phyloP scores from a whole-genome alignment of 2,113 vertebrate species.

The Octodon degus region DNA sequence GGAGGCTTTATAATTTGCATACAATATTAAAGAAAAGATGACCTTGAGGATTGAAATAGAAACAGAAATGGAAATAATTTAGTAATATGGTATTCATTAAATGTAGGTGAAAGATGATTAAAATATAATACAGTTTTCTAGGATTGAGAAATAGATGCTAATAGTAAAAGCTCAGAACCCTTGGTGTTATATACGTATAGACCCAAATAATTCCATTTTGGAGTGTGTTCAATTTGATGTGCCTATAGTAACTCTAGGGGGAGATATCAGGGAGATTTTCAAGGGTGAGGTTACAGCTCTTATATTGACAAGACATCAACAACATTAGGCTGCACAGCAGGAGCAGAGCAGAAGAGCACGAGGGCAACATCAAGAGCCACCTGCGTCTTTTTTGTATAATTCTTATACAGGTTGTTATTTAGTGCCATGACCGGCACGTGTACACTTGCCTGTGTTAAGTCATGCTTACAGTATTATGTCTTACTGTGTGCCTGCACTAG shows the following conservation, averaged over 20 bases:
- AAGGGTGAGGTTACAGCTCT: too few relatives aligned
- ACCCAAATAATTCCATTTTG: not conserved
- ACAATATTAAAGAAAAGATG: not conserved
- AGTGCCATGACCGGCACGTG: too few relatives aligned
- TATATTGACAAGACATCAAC: too few relatives aligned
- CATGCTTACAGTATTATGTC: too few relatives aligned
- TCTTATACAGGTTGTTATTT: too few relatives aligned
- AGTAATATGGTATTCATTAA: not conserved
- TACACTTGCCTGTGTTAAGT: too few relatives aligned
- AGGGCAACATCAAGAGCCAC: too few relatives aligned
- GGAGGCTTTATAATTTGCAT: not conserved
- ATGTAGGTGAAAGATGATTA: not conserved
- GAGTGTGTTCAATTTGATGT: not conserved
- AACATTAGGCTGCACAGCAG: too few relatives aligned
- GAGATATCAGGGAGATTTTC: not conserved
- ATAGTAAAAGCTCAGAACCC: not conserved
- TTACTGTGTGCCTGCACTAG: too few relatives aligned
- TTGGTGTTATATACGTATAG: not conserved
- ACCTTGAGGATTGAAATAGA: not conserved
- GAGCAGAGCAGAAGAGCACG: too few relatives aligned
- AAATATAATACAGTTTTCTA: not conserved
- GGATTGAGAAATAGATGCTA: not conserved
- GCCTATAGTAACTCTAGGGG: not conserved
- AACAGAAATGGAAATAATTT: not conserved
- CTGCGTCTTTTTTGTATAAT: too few relatives aligned